phyloP scores from a whole-genome alignment of 2,888 invertebrate species.

The Diarsia rubi region DNA sequence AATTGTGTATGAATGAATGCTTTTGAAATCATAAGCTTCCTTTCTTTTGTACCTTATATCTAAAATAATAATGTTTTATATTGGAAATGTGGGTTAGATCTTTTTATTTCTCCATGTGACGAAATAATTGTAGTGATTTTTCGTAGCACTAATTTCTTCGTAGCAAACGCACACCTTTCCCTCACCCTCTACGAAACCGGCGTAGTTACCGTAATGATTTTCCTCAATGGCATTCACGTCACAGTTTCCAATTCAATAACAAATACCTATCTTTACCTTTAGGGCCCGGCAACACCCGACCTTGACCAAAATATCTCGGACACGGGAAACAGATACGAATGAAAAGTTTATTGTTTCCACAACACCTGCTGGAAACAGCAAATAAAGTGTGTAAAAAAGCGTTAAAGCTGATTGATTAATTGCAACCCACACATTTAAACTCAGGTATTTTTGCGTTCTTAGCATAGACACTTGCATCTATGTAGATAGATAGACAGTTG shows the following conservation, averaged over 20 bases:
- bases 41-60: background rate
- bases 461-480: background rate
- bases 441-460: background rate
- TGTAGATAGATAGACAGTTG: background rate
- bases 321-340: conserved; percentile 56
- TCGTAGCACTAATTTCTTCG: conserved; percentile 35
- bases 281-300: conserved; percentile 50
- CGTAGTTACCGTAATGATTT: background rate
- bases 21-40: background rate
- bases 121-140: conserved; percentile 1
- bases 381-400: conserved; percentile 33
- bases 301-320: conserved; percentile 59
- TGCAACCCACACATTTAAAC: conserved; percentile 6
- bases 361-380: conserved; percentile 37
- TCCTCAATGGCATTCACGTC: background rate
- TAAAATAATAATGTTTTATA: background rate
- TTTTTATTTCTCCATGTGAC: background rate
- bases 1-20: background rate
- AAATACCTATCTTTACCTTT: conserved; percentile 22
- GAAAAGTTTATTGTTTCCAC: conserved; percentile 51
- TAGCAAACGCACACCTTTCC: background rate
- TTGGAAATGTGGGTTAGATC: background rate
- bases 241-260: conserved; percentile 1
- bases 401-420: conserved; percentile 36
- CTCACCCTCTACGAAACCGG: background rate